Conservation (phyloP, 2,888 invertebrate species). For the Drosophila prostipennis region DNA sequence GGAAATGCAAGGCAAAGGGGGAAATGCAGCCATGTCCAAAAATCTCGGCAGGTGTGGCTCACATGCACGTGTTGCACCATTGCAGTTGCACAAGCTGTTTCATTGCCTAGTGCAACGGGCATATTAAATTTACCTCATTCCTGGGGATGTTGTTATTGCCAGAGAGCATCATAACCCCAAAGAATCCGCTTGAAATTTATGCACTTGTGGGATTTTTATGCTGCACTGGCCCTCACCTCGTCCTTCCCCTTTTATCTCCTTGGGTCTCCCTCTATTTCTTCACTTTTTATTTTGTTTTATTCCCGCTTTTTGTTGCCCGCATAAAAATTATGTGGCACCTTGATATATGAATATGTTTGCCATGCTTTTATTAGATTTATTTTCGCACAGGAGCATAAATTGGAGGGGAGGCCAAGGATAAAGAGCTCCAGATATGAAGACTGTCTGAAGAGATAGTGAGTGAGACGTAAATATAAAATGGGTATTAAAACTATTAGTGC, state of each 20-base stretch:
- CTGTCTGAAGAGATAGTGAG: background rate
- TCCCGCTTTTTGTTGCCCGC: conserved; percentile 15
- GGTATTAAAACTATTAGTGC: too few relatives aligned
- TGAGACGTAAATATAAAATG: background rate
- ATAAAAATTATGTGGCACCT: conserved; percentile 34
- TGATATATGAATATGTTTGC: conserved; percentile 67
- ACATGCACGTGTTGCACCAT: conserved; percentile 35
- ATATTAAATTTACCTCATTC: conserved; percentile 34
- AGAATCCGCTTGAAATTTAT: conserved; percentile 68
- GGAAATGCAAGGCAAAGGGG: conserved; percentile 1
- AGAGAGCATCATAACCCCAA: conserved; percentile 55
- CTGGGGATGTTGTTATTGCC: conserved; percentile 3
- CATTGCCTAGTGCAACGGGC: conserved; percentile 34
- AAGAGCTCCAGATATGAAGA: background rate
- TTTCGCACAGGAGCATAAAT: conserved; percentile 12
- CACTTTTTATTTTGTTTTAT: conserved; percentile 18
- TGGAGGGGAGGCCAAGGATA: background rate
- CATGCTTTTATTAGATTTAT: conserved; percentile 70
- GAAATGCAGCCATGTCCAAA: conserved; percentile 56
- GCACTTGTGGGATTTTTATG: conserved; percentile 71
- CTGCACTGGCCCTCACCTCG: conserved; percentile 31
- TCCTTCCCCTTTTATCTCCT: background rate
- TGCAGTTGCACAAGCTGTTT: conserved; percentile 33
- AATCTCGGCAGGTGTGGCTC: conserved; percentile 59
- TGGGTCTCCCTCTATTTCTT: background rate